These are phyloP conservation scores for Cheilosia urbana DNA, from an alignment of 2,888 invertebrate species.

Conservation along the genomic window DNA sequence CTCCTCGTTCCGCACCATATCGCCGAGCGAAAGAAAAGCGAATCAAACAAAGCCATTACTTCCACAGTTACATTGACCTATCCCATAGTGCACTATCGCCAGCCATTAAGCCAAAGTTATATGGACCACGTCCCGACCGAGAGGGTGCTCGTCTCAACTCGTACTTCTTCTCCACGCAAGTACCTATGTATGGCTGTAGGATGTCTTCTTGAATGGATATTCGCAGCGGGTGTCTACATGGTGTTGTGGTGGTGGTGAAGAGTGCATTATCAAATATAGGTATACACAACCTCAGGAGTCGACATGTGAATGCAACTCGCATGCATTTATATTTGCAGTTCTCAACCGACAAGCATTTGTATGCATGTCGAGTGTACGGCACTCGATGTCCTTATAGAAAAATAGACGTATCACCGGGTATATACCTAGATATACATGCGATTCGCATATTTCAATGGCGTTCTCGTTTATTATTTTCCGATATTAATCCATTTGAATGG, in stretches of 20 bases:
- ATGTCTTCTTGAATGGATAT: constrained; percentile 29
- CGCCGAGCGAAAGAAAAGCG: constrained; percentile 3
- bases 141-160: constrained; percentile 1
- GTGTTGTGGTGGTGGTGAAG: constrained; percentile 28
- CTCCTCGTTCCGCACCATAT: neutral
- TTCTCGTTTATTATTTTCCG: constrained; percentile 71
- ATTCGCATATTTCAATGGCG: constrained; percentile 66
- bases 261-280: constrained; percentile 50
- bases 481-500: constrained; percentile 73
- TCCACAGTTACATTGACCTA: constrained; percentile 51
- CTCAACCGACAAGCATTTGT: neutral
- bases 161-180: constrained; percentile 13
- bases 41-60: constrained; percentile 58
- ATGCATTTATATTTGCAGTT: neutral
- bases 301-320: neutral
- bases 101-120: constrained; percentile 35
- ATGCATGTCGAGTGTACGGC: neutral
- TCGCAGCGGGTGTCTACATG: constrained; percentile 6
- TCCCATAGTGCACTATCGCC: constrained; percentile 28
- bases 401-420: constrained; percentile 21
- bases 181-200: neutral
- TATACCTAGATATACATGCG: constrained; percentile 25
- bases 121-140: constrained; percentile 26
- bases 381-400: constrained; percentile 1
- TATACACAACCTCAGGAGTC: constrained; percentile 5